Conservation (phyloP, 2,888 invertebrate species). For the Falcaria lacertinaria region DNA sequence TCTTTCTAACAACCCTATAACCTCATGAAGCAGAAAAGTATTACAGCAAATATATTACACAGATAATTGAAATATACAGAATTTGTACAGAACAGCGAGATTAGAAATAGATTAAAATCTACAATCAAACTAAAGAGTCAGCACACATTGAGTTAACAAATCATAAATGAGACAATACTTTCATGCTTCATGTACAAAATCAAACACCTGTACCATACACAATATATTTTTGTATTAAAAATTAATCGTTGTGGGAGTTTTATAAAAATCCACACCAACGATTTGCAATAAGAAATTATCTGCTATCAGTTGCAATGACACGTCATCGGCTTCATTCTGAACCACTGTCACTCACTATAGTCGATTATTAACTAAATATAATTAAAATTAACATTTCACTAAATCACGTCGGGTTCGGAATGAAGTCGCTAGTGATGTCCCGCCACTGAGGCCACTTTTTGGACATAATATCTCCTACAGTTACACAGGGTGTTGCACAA, state of each 20-base stretch:
- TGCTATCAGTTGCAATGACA: conserved; percentile 59
- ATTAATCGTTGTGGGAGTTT: conserved; percentile 39
- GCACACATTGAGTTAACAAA: conserved; percentile 34
- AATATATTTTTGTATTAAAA: conserved; percentile 45
- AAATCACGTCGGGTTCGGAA: conserved; percentile 40
- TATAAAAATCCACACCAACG: conserved; percentile 64
- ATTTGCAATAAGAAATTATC: conserved; percentile 60
- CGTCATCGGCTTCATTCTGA: conserved; percentile 50
- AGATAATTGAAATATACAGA: conserved; percentile 54
- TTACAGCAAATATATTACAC: conserved; percentile 65
- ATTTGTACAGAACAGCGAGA: conserved; percentile 56
- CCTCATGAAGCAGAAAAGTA: conserved; percentile 77
- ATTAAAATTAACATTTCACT: conserved; percentile 62
- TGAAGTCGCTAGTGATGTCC: conserved; percentile 43
- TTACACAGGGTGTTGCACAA: background rate
- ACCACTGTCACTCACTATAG: conserved; percentile 44
- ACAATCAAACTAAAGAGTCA: conserved; percentile 54
- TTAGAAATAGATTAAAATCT: conserved; percentile 70
- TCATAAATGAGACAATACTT: conserved; percentile 53
- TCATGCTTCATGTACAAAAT: conserved; percentile 72
- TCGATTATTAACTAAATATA: conserved; percentile 58
- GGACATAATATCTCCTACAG: background rate
- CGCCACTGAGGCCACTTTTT: conserved; percentile 38
- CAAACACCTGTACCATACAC: conserved; percentile 55
- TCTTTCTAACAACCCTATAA: conserved; percentile 68